Percentiles rank a stretch among this genome's conserved stretches.
These are phyloP conservation scores for Sigmodon hispidus DNA, from an alignment of 2,113 vertebrate genomes.

Conservation along the genomic window DNA sequence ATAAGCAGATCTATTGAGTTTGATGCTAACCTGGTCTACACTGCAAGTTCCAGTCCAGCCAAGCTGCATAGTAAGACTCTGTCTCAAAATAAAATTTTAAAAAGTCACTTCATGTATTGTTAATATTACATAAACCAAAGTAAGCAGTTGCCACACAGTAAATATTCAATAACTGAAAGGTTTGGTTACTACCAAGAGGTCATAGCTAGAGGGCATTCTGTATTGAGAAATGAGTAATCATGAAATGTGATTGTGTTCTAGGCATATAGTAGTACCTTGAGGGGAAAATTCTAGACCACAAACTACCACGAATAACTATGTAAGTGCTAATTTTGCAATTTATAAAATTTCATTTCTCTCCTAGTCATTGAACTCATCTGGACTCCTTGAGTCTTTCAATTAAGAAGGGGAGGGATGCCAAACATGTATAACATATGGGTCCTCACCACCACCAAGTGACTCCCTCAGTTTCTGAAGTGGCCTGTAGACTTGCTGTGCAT, in stretches of 20 bases:
- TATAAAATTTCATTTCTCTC: background rate
- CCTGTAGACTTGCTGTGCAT: background rate
- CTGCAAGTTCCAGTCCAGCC: background rate
- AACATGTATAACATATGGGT: background rate
- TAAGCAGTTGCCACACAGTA: background rate
- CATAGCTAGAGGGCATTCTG: background rate
- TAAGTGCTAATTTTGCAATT: background rate
- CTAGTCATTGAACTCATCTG: background rate
- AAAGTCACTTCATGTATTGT: background rate
- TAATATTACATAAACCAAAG: background rate
- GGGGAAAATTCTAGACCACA: background rate
- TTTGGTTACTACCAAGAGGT: background rate
- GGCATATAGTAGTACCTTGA: background rate
- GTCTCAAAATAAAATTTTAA: background rate
- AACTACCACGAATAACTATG: background rate
- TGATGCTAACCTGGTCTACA: background rate
- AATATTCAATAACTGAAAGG: background rate
- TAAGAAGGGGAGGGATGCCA: background rate
- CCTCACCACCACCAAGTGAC: background rate
- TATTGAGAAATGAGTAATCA: background rate
- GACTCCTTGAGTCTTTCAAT: background rate
- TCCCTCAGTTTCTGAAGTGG: background rate
- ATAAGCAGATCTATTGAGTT: background rate
- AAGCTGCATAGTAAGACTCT: background rate
- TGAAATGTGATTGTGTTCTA: background rate